Conservation (phyloP, 2,113 vertebrate genomes). For the Blennius ocellaris region DNA sequence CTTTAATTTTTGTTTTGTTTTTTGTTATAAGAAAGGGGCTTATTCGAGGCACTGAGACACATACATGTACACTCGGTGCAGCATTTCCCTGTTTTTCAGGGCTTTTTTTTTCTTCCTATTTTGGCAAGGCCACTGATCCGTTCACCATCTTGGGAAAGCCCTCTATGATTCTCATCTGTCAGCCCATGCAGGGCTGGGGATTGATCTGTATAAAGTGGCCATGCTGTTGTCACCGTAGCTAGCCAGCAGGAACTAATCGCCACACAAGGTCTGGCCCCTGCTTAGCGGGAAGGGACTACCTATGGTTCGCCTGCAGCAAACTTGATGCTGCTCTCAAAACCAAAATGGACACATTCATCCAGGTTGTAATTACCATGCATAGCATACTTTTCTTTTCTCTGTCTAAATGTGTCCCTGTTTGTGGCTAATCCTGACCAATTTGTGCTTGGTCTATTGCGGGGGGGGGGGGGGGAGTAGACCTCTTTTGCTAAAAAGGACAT, state of each 20-base stretch:
- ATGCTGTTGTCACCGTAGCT: constrained; percentile 31
- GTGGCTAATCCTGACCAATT: constrained; percentile 33
- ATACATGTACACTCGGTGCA: constrained; percentile 6
- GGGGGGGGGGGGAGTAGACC: constrained; percentile 18
- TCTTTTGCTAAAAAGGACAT: constrained; percentile 40
- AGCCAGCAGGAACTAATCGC: constrained; percentile 60
- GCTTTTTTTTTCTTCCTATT: constrained; percentile 60
- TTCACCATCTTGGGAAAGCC: constrained; percentile 47
- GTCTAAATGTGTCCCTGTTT: constrained; percentile 32
- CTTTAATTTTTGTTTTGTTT: constrained; percentile 15
- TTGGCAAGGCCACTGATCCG: constrained; percentile 57
- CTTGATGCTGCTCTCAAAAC: constrained; percentile 24
- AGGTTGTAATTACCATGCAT: constrained; percentile 38
- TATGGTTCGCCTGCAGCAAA: constrained; percentile 20
- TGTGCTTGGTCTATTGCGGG: too few relatives aligned
- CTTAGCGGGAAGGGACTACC: neutral
- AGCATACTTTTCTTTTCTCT: constrained; percentile 32
- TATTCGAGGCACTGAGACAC: constrained; percentile 7
- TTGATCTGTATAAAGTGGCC: constrained; percentile 67
- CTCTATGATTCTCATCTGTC: constrained; percentile 59
- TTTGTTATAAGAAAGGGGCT: neutral
- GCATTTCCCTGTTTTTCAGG: constrained; percentile 47
- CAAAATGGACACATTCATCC: constrained; percentile 38
- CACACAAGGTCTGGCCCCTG: constrained; percentile 33
- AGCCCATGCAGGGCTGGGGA: constrained; percentile 47